phyloP scores from a whole-genome alignment of 2,888 invertebrate species.

The Branchinecta sandiegonensis region DNA sequence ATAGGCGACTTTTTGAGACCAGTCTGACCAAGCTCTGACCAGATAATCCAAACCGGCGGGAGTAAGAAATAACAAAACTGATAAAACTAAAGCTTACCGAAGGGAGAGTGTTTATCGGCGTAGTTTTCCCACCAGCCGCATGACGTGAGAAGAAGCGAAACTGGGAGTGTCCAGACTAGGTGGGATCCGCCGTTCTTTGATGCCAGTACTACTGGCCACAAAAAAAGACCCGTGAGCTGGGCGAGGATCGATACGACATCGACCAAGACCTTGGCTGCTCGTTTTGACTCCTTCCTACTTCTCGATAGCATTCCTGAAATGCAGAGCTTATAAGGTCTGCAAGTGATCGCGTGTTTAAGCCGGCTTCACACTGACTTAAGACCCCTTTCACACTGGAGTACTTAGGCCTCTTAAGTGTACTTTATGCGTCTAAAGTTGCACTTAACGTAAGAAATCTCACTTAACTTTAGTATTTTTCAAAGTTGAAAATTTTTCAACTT shows the following conservation, averaged over 20 bases:
- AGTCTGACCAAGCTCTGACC: too few relatives aligned
- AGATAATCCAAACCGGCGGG: too few relatives aligned
- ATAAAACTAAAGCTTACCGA: slow-evolving; percentile 41
- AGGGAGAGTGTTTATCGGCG: slow-evolving; percentile 67
- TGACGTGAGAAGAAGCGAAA: slow-evolving; percentile 69
- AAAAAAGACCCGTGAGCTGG: slow-evolving; percentile 77
- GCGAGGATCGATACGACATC: slow-evolving; percentile 73
- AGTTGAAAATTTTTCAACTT: too few relatives aligned
- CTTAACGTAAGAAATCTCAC: too few relatives aligned
- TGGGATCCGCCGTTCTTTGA: slow-evolving; percentile 48
- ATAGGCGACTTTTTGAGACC: too few relatives aligned
- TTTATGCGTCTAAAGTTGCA: too few relatives aligned
- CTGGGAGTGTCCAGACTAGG: slow-evolving; percentile 68
- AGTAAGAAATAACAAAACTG: too few relatives aligned
- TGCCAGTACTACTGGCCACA: slow-evolving; percentile 57
- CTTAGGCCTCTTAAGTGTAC: too few relatives aligned
- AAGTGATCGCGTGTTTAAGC: too few relatives aligned
- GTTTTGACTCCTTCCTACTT: slow-evolving; percentile 55
- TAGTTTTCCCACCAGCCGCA: slow-evolving; percentile 98
- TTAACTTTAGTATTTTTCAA: too few relatives aligned
- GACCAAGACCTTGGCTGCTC: slow-evolving; percentile 31
- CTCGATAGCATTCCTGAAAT: slow-evolving; percentile 57
- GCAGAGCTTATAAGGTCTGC: slow-evolving; percentile 28
- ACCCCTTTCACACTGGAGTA: too few relatives aligned
- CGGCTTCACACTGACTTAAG: too few relatives aligned